Percentiles rank a stretch among this genome's conserved stretches.
Evolutionary conservation across 2,888 invertebrate species (phyloP).

Genomic region (Heliconius charithonia): DNA sequence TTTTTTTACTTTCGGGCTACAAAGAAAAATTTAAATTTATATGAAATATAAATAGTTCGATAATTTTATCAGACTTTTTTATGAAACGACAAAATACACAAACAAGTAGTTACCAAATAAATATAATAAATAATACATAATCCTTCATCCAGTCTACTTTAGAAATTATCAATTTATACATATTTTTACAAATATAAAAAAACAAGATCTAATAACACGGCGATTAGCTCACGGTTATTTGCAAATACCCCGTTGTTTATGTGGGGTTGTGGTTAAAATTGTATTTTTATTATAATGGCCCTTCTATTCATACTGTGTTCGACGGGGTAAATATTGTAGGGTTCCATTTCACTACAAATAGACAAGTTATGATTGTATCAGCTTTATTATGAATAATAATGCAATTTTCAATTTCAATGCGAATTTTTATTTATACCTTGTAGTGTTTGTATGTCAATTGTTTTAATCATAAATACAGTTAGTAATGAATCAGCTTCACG

Average conservation of each 20-base stretch:
- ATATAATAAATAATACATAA: neutral
- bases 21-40: too few species aligned
- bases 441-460: neutral
- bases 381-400: slow-evolving; percentile 57
- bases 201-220: slow-evolving; percentile 39
- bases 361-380: slow-evolving; percentile 57
- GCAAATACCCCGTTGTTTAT: slow-evolving; percentile 73
- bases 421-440: neutral
- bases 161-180: neutral
- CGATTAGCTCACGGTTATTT: slow-evolving; percentile 72
- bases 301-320: slow-evolving; percentile 68
- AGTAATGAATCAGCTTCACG: too few species aligned
- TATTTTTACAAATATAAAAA: slow-evolving; percentile 38
- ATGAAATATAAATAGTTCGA: too few species aligned
- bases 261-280: slow-evolving; percentile 80
- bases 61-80: too few species aligned
- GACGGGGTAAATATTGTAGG: slow-evolving; percentile 75
- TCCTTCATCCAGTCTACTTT: neutral
- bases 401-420: slow-evolving; percentile 38
- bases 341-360: slow-evolving; percentile 62
- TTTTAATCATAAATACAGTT: neutral
- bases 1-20: too few species aligned
- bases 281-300: slow-evolving; percentile 83
- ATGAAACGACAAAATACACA: too few species aligned
- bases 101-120: neutral